A percentile compares a stretch with the other conserved stretches of the same genome.
Evolutionary conservation across 2,113 vertebrate species (phyloP).

Genomic region (Terrapene triunguis): DNA sequence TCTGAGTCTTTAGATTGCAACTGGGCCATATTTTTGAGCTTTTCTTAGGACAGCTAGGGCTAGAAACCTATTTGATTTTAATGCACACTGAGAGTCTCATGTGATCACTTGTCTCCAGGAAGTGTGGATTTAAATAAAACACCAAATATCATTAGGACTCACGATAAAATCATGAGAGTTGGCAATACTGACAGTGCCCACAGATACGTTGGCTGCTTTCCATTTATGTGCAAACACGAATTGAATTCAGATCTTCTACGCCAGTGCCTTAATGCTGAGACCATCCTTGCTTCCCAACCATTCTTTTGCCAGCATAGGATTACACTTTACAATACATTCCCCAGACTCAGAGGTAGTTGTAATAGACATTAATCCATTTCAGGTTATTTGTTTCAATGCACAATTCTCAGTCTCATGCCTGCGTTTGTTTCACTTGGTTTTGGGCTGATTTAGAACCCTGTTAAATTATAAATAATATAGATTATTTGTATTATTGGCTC

Average conservation of each 20-base stretch:
- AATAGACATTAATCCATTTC: neutral
- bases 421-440: neutral
- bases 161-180: neutral
- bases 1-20: neutral
- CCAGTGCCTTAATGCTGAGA: neutral
- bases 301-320: neutral
- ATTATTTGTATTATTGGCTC: neutral
- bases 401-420: neutral
- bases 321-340: neutral
- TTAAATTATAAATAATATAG: neutral
- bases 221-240: neutral
- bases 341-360: neutral
- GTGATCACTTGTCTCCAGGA: neutral
- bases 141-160: neutral
- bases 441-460: neutral
- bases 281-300: neutral
- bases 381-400: neutral
- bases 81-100: neutral
- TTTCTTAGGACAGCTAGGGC: neutral
- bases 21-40: rapidly evolving
- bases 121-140: neutral
- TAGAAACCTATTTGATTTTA: neutral
- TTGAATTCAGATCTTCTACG: neutral
- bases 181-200: neutral
- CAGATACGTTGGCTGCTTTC: neutral